phyloP scores from a whole-genome alignment of 2,797 vertebrate genomes.

The Kryptolebias ocellatus region DNA sequence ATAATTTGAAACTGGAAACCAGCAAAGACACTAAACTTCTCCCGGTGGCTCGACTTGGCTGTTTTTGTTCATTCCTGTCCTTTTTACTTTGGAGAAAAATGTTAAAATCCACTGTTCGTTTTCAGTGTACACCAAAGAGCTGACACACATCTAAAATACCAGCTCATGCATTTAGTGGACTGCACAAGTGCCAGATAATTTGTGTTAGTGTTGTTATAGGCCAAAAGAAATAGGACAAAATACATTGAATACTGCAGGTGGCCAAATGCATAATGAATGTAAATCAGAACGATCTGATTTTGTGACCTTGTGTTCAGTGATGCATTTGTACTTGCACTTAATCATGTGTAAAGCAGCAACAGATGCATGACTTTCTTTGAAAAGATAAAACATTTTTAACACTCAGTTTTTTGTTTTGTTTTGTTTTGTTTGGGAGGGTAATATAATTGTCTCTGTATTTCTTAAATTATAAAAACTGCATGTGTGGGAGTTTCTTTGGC shows the following conservation, averaged over 20 bases:
- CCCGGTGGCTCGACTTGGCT: too few species aligned
- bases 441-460: conserved; percentile 2
- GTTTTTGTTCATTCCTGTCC: too few species aligned
- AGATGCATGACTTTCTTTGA: neutral
- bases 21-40: too few species aligned
- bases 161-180: neutral
- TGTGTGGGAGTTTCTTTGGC: conserved; percentile 14
- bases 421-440: neutral
- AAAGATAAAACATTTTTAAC: too few species aligned
- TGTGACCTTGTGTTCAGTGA: neutral
- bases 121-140: neutral
- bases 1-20: too few species aligned
- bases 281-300: too few species aligned
- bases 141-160: neutral
- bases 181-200: neutral
- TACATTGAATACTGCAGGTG: neutral
- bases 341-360: conserved; percentile 1
- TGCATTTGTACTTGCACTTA: too few species aligned
- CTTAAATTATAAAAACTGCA: conserved; percentile 14
- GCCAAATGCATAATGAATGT: neutral
- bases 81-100: too few species aligned
- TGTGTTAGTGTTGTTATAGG: neutral
- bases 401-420: too few species aligned
- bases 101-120: too few species aligned
- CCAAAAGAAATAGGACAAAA: neutral